Evolutionary conservation across 2,113 vertebrate genomes (phyloP), one percentile per base, ranked within the genome.

Genomic region (Pygoscelis antarcticus): DNA sequence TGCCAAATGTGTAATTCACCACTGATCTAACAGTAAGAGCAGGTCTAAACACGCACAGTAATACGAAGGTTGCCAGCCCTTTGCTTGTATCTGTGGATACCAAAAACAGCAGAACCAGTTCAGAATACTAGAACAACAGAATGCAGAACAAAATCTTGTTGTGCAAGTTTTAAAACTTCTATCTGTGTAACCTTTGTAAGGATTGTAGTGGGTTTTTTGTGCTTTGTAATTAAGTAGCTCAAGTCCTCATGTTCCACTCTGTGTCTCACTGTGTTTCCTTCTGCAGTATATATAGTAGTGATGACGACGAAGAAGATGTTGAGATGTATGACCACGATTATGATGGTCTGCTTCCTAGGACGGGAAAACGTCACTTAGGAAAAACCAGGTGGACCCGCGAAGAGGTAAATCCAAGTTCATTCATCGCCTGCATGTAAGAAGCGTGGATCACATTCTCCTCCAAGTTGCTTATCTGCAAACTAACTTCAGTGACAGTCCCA

Each of bases 341-440:
- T 12, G 99, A 99, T 64, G 99, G 99, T 57, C 98, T 99, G 21
- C 92, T 99, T 94, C 98, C 98, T 91, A 99, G 99, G 96, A 89
- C 98, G 57, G 99, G 99, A 96, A 99, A 99, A 97, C 99, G 99
- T 32, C 99, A 99, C 97, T 98, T 99, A 51, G 99, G 99, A 65
- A 99, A 99, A 98, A 99, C 99, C 66, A 99, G 99, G 90, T 99
- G 99, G 99, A 99, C 99, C 13, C 98, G 99, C 2, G 99, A 99
- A 98, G 99, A 99, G 99, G 99, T 99, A 98, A 97, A 94, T 91
- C 58, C 13, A 3, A 64, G 44, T 81, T 93, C 32, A 68, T 25
- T 91, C 89, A 29, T 66, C 82, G 77, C 42, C 55, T 64, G 80
- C 60, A 6, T 49, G 46, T 49, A 30, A 32, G 84, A 83, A 88